A percentile compares a stretch with the other conserved stretches of the same genome.
phyloP scores from a whole-genome alignment of 2,797 vertebrate species.

The Ceyx erithaca region DNA sequence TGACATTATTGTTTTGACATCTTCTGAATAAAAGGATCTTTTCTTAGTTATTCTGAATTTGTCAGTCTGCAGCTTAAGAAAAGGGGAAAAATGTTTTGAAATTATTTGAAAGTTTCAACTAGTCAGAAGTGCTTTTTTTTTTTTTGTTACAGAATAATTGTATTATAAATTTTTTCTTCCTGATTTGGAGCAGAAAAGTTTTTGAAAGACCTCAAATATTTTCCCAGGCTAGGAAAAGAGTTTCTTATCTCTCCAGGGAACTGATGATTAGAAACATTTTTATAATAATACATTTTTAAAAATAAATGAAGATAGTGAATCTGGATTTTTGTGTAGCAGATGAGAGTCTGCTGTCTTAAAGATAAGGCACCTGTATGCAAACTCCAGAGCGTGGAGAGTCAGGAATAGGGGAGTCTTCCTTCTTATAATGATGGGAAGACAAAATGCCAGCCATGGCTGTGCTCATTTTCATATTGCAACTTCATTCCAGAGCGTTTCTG shows the following conservation, averaged over 20 bases:
- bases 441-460: not conserved
- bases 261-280: not conserved
- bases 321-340: not conserved
- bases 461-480: not conserved
- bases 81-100: constrained; percentile 7
- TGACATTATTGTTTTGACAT: constrained; percentile 37
- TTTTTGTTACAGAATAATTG: not conserved
- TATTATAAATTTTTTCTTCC: not conserved
- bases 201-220: not conserved
- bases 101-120: not conserved
- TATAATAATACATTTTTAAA: not conserved
- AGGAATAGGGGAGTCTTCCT: not conserved
- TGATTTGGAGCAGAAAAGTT: not conserved
- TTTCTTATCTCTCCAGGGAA: not conserved
- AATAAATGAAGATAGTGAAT: not conserved
- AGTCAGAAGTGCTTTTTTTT: not conserved
- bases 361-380: not conserved
- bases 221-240: not conserved
- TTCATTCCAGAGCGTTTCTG: not conserved
- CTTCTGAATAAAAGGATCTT: constrained; percentile 13
- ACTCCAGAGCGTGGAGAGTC: not conserved
- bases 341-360: not conserved
- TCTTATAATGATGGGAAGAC: not conserved
- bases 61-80: not conserved
- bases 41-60: not conserved